Base-by-base conservation (phyloP, 2,888 invertebrate species). In the Meliscaeva auricollis region DNA sequence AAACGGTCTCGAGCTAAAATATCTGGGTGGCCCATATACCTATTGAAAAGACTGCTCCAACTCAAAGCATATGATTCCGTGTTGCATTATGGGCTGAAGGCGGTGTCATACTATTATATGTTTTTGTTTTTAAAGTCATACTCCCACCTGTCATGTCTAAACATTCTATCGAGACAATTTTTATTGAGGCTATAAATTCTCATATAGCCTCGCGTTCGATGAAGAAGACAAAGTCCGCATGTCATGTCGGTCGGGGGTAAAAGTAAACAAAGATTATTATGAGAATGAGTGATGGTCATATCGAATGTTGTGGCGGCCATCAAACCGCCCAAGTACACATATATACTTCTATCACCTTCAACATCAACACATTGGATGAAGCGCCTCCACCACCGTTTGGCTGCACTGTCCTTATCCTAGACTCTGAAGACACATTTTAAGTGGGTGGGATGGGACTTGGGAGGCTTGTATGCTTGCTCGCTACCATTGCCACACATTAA, bases 21-120 rank as follows among this genome's bases (percentile, higher is more conserved):
- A 75, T 84, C 80, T 80, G 84, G 84, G 84, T 84, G 84, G 84
- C 84, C 84, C 75, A 80, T 41, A 72, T 84, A 64, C n/a, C 3
- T 1, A 6, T 9, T 9, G 9, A 38, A 38, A 38, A 60, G 20
- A 22, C 35, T 54, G 2, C 8, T 1, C 6, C 13, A 38, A 41
- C 17, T 38, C 13, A 20, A 32, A 35, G 15, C 7, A 35, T n/a
- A n/a, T 64, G 22, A 64, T 46, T 17, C 5, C 5, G 30, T 35
- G 35, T 8, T 46, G 30, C 62, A 46, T 17, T 0, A n/a, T 8
- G 7, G 46, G 4, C 1, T 5, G 9, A 22, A 48, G 17, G 46
- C 17, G 32, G 30, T 20, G 32, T 17, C 58, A 13, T 22, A 38
- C 30, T 38, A 20, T 48, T 17, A 11, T 50, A 17, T 46, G 64